Conservation (phyloP, 2,888 invertebrate species). For the Luffia ferchaultella region DNA sequence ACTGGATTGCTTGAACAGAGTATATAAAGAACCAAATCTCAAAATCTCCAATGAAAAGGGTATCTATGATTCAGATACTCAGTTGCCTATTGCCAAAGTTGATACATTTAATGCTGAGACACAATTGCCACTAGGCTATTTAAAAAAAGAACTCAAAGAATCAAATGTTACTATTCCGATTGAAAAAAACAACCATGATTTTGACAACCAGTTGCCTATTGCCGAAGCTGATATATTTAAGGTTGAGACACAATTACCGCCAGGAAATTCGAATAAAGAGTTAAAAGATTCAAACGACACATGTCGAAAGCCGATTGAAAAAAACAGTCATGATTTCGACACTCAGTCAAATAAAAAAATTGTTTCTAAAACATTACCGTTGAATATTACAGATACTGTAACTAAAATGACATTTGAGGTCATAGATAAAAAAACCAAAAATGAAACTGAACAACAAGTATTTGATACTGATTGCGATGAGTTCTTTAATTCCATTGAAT, state of each 20-base stretch:
- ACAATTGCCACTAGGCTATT: conserved; percentile 9
- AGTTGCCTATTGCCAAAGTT: conserved; percentile 21
- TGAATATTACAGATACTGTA: too few relatives aligned
- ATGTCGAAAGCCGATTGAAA: neutral
- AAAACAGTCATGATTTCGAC: conserved; percentile 23
- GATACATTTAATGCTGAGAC: conserved; percentile 22
- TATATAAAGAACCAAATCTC: neutral
- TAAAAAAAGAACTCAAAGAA: neutral
- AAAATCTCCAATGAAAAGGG: neutral
- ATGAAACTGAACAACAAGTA: too few relatives aligned
- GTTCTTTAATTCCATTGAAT: too few relatives aligned
- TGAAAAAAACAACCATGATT: conserved; percentile 14
- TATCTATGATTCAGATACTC: conserved; percentile 32
- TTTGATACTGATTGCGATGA: too few relatives aligned
- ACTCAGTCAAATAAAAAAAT: conserved; percentile 28
- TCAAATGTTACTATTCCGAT: neutral
- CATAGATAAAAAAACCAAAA: too few relatives aligned
- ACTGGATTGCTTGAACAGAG: neutral
- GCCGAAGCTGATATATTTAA: conserved; percentile 18
- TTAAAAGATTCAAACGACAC: neutral
- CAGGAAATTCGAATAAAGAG: neutral
- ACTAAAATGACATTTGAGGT: too few relatives aligned
- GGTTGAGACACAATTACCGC: conserved; percentile 18
- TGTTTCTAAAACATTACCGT: too few relatives aligned
- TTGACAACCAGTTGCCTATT: conserved; percentile 35